phyloP scores from a whole-genome alignment of 1,140 invertebrate genomes.

The Drosophila littoralis region DNA sequence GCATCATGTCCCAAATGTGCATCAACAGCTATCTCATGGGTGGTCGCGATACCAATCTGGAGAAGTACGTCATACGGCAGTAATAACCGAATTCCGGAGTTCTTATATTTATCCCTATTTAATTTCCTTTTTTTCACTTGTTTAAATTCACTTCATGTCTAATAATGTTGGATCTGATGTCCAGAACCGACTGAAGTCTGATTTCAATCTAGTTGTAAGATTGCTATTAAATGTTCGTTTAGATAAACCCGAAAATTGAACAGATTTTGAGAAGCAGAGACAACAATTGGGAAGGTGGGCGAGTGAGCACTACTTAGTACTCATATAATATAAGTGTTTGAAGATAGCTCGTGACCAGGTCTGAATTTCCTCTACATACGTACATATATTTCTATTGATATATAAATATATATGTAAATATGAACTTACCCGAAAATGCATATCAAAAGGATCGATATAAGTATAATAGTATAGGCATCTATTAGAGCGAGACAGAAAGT shows the following conservation, averaged over 20 bases:
- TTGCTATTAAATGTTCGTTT: conserved; percentile 19
- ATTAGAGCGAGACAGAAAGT: no score
- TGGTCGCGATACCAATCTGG: conserved; percentile 65
- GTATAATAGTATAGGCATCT: no score
- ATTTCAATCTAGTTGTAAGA: conserved; percentile 26
- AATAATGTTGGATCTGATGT: conserved; percentile 1
- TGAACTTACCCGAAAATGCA: no score
- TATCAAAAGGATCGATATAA: no score
- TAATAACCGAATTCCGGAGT: not conserved
- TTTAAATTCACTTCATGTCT: not conserved
- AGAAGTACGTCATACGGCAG: conserved; percentile 50
- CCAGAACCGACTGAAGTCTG: conserved; percentile 14
- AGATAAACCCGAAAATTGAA: not conserved
- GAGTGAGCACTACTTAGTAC: no score
- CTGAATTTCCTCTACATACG: no score
- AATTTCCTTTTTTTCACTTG: not conserved
- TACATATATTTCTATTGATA: no score
- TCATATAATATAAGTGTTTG: no score
- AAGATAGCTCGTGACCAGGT: no score
- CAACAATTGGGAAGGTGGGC: no score
- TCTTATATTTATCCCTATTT: not conserved
- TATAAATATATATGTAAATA: no score
- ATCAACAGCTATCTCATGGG: conserved; percentile 77
- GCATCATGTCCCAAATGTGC: conserved; percentile 72
- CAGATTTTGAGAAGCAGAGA: no score